Percentiles rank a stretch among this genome's conserved stretches.
phyloP scores from a whole-genome alignment of 2,113 vertebrate genomes.

The Pseudois nayaur region DNA sequence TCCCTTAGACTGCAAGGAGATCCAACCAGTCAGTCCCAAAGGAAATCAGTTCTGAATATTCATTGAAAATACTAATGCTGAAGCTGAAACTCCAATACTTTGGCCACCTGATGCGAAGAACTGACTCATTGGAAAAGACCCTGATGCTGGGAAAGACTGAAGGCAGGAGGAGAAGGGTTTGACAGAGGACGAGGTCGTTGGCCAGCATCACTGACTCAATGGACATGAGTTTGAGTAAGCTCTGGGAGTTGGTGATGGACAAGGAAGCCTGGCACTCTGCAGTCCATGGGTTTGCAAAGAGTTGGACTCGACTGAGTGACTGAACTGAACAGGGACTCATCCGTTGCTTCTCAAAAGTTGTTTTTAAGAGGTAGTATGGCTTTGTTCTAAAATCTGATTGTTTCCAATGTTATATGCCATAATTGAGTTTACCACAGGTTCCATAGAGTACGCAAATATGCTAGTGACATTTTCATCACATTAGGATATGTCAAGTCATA shows the following conservation, averaged over 20 bases:
- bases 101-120: neutral
- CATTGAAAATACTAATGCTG: neutral
- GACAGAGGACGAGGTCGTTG: neutral
- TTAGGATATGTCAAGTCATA: neutral
- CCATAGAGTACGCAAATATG: neutral
- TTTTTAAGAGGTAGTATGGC: neutral
- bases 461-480: neutral
- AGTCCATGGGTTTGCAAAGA: neutral
- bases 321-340: neutral
- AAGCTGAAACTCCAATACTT: neutral
- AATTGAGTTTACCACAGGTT: neutral
- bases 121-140: neutral
- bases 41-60: neutral
- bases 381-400: neutral
- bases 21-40: neutral
- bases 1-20: neutral
- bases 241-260: neutral
- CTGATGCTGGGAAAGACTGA: neutral
- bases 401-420: neutral
- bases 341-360: neutral
- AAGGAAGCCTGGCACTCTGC: neutral
- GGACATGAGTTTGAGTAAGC: neutral
- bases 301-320: rapidly evolving
- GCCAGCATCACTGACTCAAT: neutral
- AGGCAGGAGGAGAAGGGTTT: neutral